Evolutionary conservation across 2,888 invertebrate species (phyloP).

Genomic region (Antheraea yamamai): DNA sequence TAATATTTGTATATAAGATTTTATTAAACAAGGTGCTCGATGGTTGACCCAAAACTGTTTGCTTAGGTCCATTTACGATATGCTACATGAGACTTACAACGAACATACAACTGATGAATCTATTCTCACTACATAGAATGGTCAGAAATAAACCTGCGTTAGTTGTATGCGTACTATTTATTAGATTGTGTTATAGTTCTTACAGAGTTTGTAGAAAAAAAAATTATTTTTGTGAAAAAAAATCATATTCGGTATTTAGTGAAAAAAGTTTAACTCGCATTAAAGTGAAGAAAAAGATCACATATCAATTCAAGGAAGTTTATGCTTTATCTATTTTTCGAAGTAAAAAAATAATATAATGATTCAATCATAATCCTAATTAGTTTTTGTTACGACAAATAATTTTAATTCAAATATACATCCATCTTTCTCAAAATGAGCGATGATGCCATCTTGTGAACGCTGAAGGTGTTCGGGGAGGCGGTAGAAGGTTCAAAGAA

Average conservation of each 20-base stretch:
- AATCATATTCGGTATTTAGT: no score
- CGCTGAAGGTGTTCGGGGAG: no score
- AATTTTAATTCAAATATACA: not conserved
- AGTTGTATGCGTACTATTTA: not conserved
- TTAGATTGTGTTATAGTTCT: not conserved
- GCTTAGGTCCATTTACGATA: constrained; percentile 12
- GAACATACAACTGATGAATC: not conserved
- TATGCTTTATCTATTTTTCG: not conserved
- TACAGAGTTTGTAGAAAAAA: not conserved
- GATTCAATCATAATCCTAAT: no score
- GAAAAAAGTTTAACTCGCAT: no score
- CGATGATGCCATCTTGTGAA: no score
- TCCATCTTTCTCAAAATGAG: no score
- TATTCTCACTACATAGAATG: not conserved
- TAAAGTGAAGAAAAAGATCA: no score
- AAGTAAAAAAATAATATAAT: not conserved
- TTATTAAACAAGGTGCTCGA: constrained; percentile 13
- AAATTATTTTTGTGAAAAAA: no score
- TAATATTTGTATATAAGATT: constrained; percentile 10
- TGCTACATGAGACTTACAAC: constrained; percentile 14
- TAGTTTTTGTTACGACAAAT: not conserved
- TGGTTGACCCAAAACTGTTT: constrained; percentile 8
- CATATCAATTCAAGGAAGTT: not conserved
- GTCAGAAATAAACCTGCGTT: not conserved
- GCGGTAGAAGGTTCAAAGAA: no score